Conservation (phyloP, 1,140 invertebrate genomes). For the Halictus rubicundus region DNA sequence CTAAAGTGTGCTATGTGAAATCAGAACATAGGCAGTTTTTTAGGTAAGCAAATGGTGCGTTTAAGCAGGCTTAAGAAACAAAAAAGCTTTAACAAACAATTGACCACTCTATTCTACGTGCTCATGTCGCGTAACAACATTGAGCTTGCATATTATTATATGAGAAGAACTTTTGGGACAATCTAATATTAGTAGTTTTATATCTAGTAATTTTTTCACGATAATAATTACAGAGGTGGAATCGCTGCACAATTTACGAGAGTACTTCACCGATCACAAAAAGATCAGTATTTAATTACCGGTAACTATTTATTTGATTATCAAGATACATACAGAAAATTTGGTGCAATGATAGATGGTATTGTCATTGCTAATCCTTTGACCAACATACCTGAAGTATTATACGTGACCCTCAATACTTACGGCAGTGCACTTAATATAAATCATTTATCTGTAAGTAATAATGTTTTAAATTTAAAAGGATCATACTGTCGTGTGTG, state of each 20-base stretch:
- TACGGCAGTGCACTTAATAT: slow-evolving; percentile 82
- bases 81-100: no score
- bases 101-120: no score
- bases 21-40: no score
- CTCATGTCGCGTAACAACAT: no score
- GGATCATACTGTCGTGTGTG: slow-evolving; percentile 7
- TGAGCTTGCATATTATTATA: no score
- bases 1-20: no score
- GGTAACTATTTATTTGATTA: slow-evolving; percentile 85
- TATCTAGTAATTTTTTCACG: background rate
- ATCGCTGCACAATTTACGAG: slow-evolving; percentile 83
- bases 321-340: slow-evolving; percentile 82
- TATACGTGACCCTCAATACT: slow-evolving; percentile 82
- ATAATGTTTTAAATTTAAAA: slow-evolving; percentile 24
- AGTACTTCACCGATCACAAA: slow-evolving; percentile 79
- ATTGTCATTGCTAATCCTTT: slow-evolving; percentile 83
- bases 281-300: slow-evolving; percentile 81
- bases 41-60: no score
- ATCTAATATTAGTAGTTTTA: background rate
- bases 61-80: no score
- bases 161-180: no score
- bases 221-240: slow-evolving; percentile 75
- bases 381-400: slow-evolving; percentile 83
- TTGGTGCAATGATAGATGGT: slow-evolving; percentile 82
- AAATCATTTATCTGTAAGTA: slow-evolving; percentile 81